Evolutionary conservation across 2,113 vertebrate species (phyloP).

Genomic region (Rhea americana): DNA sequence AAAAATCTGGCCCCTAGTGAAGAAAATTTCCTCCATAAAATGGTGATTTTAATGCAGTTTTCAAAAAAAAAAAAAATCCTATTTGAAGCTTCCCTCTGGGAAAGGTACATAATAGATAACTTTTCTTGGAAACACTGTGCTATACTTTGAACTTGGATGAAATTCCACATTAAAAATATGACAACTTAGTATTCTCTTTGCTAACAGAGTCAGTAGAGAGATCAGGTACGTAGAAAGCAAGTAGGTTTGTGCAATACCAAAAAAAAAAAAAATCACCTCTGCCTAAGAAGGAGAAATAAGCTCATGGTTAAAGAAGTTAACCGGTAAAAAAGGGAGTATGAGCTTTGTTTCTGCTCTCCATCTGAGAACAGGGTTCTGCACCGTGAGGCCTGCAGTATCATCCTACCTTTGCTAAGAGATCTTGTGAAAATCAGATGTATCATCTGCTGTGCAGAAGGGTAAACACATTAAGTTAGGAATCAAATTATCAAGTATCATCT

Average conservation of each 20-base stretch:
- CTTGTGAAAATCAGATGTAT: too few relatives aligned
- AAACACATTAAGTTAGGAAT: background rate
- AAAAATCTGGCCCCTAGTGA: background rate
- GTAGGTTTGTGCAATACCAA: background rate
- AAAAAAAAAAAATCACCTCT: background rate
- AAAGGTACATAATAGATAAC: background rate
- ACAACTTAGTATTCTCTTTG: background rate
- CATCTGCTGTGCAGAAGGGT: background rate
- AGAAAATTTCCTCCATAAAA: background rate
- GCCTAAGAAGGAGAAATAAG: background rate
- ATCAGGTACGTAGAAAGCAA: background rate
- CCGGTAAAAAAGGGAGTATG: background rate
- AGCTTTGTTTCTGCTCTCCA: background rate
- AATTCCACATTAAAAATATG: background rate
- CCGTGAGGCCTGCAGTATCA: background rate
- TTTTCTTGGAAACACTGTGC: background rate
- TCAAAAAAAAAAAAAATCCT: background rate
- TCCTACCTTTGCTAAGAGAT: background rate
- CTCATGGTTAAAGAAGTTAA: background rate
- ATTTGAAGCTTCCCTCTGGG: slow-evolving; percentile 8
- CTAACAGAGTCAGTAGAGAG: background rate
- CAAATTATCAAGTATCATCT: background rate
- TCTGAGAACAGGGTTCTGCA: background rate
- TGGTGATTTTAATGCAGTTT: background rate
- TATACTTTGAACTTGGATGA: slow-evolving; percentile 3